Conservation (phyloP, 2,797 vertebrate species). For the Choloepus didactylus region DNA sequence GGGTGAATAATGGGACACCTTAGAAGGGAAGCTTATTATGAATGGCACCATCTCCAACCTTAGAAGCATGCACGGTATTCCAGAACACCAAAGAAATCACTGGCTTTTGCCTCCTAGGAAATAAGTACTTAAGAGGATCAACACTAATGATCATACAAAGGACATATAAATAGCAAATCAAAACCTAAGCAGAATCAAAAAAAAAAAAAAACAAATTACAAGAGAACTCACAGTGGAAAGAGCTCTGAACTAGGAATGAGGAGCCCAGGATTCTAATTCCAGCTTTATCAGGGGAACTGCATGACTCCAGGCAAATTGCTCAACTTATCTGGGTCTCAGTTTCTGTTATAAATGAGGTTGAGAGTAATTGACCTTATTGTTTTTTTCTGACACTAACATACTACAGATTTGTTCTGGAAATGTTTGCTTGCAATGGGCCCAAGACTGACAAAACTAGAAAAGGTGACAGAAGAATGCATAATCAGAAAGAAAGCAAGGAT, state of each 20-base stretch:
- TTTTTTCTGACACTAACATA: neutral
- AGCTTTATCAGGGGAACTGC: neutral
- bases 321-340: neutral
- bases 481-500: neutral
- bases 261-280: neutral
- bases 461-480: neutral
- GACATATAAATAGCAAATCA: neutral
- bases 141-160: neutral
- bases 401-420: neutral
- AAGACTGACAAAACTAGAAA: slow-evolving; percentile 22
- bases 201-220: slow-evolving; percentile 1
- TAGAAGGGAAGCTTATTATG: slow-evolving; percentile 22
- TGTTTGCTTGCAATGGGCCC: neutral
- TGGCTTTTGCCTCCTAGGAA: neutral
- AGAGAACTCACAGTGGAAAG: slow-evolving; percentile 2
- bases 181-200: slow-evolving; percentile 27
- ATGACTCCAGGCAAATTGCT: neutral
- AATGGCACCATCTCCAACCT: slow-evolving; percentile 6
- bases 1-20: neutral
- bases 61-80: neutral
- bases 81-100: neutral
- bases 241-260: neutral
- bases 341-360: slow-evolving; percentile 17
- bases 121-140: slow-evolving; percentile 23
- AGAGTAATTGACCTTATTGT: neutral